Evolutionary conservation across 1,140 invertebrate species (phyloP).

Genomic region (Trichomalopsis sarcophagae): DNA sequence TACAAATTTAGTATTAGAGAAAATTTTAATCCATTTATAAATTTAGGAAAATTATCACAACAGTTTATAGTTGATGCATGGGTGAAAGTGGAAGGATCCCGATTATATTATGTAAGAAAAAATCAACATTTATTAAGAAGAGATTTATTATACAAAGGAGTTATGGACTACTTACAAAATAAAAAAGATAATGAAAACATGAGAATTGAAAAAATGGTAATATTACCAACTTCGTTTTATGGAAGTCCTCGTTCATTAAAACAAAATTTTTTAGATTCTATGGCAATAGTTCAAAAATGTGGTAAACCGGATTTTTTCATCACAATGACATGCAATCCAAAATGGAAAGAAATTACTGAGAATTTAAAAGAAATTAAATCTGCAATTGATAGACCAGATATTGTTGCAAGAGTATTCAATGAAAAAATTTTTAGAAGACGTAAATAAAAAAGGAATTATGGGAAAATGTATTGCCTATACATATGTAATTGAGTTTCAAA

Average conservation of each 20-base stretch:
- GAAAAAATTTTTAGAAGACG: neutral
- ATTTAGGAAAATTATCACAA: conserved; percentile 2
- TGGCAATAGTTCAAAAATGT: conserved; percentile 41
- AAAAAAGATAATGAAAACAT: conserved; percentile 7
- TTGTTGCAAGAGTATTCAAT: conserved; percentile 34
- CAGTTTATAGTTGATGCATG: neutral
- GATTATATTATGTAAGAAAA: conserved; percentile 16
- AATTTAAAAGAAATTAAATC: conserved; percentile 63
- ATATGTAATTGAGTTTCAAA: conserved; percentile 35
- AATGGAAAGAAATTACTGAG: conserved; percentile 57
- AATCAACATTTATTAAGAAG: conserved; percentile 43
- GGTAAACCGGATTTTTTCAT: conserved; percentile 48
- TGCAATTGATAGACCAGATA: conserved; percentile 61
- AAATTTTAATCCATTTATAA: conserved; percentile 13
- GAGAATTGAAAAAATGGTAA: conserved; percentile 40
- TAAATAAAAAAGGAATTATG: conserved; percentile 31
- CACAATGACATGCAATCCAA: conserved; percentile 45
- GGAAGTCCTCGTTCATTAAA: conserved; percentile 34
- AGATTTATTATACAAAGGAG: conserved; percentile 38
- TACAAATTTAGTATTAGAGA: conserved; percentile 7
- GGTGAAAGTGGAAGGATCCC: neutral
- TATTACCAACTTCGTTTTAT: conserved; percentile 44
- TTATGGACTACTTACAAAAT: conserved; percentile 49
- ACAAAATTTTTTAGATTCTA: conserved; percentile 49
- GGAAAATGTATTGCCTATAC: conserved; percentile 13